Evolutionary conservation across 2,888 invertebrate species (phyloP).

Genomic region (Archaeoteleia sp.): DNA sequence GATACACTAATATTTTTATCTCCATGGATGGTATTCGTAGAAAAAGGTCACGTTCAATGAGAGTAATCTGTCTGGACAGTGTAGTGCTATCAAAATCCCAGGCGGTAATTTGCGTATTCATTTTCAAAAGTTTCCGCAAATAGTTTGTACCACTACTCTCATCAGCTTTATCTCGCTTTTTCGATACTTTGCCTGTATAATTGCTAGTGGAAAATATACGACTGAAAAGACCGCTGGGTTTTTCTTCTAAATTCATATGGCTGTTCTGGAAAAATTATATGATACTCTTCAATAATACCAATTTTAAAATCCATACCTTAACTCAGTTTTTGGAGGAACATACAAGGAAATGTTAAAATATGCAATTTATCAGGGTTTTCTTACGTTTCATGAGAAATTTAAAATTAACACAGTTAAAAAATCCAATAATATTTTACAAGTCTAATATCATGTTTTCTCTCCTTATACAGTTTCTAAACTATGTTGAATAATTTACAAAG

Average conservation of each 20-base stretch:
- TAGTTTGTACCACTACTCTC: conserved; percentile 52
- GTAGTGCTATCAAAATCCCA: conserved; percentile 78
- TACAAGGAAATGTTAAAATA: no score
- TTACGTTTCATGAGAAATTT: no score
- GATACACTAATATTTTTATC: conserved; percentile 73
- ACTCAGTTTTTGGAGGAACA: no score
- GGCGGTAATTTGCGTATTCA: conserved; percentile 73
- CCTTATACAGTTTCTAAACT: no score
- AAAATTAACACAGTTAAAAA: no score
- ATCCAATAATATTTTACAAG: no score
- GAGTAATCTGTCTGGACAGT: conserved; percentile 76
- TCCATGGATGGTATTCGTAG: conserved; percentile 75
- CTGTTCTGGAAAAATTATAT: neutral
- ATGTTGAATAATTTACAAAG: no score
- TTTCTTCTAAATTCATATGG: conserved; percentile 43
- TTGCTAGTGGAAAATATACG: conserved; percentile 57
- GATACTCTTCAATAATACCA: no score
- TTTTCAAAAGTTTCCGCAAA: conserved; percentile 71
- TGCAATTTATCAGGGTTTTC: no score
- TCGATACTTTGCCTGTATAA: conserved; percentile 20
- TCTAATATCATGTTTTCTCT: no score
- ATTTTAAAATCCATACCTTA: no score
- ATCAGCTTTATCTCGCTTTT: conserved; percentile 39
- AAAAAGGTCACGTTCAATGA: conserved; percentile 77
- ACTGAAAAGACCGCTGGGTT: conserved; percentile 54